phyloP scores from a whole-genome alignment of 2,113 vertebrate genomes.

The Puffinus mauretanicus region DNA sequence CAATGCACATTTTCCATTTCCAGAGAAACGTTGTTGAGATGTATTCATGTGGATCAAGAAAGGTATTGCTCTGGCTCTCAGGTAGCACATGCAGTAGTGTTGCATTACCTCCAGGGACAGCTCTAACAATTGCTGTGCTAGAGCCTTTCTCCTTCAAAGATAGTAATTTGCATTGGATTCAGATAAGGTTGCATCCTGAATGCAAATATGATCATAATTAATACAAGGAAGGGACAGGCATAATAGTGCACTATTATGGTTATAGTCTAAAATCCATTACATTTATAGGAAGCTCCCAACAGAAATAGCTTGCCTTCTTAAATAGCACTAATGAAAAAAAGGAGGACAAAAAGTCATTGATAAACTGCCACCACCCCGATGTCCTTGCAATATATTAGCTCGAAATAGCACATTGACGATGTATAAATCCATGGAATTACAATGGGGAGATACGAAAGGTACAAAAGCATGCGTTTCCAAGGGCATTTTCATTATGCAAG shows the following conservation, averaged over 20 bases:
- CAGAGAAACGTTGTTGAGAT: neutral
- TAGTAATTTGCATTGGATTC: slow-evolving; percentile 65
- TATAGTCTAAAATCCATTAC: slow-evolving; percentile 54
- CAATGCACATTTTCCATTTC: slow-evolving; percentile 12
- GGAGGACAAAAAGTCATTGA: slow-evolving; percentile 46
- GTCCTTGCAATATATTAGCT: slow-evolving; percentile 54
- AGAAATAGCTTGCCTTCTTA: slow-evolving; percentile 41
- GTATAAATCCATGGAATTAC: slow-evolving; percentile 61
- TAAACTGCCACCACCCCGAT: slow-evolving; percentile 27
- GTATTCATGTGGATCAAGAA: slow-evolving; percentile 26
- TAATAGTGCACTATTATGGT: slow-evolving; percentile 32
- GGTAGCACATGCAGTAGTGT: neutral
- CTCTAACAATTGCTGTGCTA: slow-evolving; percentile 50
- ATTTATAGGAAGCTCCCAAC: slow-evolving; percentile 25
- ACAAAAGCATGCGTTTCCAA: slow-evolving; percentile 18
- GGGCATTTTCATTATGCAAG: slow-evolving; percentile 42
- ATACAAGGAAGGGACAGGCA: slow-evolving; percentile 33
- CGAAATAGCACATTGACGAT: slow-evolving; percentile 34
- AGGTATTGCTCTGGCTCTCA: neutral
- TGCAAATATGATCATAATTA: slow-evolving; percentile 72
- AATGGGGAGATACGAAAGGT: slow-evolving; percentile 29
- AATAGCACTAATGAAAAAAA: slow-evolving; percentile 50
- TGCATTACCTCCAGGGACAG: slow-evolving; percentile 32
- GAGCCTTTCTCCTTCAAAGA: slow-evolving; percentile 43
- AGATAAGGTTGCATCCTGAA: slow-evolving; percentile 64